Evolutionary conservation across 2,113 vertebrate species (phyloP).

Genomic region (Colossoma macropomum): DNA sequence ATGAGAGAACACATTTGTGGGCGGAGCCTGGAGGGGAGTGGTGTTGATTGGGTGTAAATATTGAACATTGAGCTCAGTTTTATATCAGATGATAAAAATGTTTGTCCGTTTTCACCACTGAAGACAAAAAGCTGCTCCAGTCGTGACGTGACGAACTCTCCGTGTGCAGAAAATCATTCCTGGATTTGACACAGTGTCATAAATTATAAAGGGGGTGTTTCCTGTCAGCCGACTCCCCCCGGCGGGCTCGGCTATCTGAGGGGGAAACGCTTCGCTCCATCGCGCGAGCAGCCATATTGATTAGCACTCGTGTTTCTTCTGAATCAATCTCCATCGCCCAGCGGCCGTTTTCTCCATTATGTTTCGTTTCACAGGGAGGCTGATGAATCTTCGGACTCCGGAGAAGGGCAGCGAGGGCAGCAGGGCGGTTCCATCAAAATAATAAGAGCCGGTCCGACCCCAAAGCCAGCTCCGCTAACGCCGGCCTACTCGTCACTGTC

Average conservation of each 20-base stretch:
- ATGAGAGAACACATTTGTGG: too few species aligned
- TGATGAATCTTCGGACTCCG: constrained; percentile 58
- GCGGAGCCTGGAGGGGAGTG: too few species aligned
- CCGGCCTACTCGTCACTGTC: constrained; percentile 60
- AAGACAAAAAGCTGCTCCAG: constrained; percentile 55
- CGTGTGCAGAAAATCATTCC: constrained; percentile 62
- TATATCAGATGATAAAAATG: not conserved
- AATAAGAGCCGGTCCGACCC: constrained; percentile 53
- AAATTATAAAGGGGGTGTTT: constrained; percentile 56
- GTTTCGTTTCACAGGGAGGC: constrained; percentile 63
- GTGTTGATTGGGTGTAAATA: too few species aligned
- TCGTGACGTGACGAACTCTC: constrained; percentile 53
- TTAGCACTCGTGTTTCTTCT: constrained; percentile 71
- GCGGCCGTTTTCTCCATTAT: constrained; percentile 69
- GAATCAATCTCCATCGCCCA: constrained; percentile 75
- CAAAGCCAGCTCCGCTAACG: constrained; percentile 52
- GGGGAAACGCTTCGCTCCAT: constrained; percentile 55
- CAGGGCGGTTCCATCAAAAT: constrained; percentile 63
- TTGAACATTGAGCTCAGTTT: too few species aligned
- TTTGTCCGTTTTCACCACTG: not conserved
- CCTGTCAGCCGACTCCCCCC: constrained; percentile 54
- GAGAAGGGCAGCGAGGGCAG: constrained; percentile 34
- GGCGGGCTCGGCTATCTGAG: constrained; percentile 48
- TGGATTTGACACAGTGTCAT: constrained; percentile 65
- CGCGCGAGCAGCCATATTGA: constrained; percentile 70